Conservation (phyloP, 2,113 vertebrate species). For the Phodopus roborovskii region DNA sequence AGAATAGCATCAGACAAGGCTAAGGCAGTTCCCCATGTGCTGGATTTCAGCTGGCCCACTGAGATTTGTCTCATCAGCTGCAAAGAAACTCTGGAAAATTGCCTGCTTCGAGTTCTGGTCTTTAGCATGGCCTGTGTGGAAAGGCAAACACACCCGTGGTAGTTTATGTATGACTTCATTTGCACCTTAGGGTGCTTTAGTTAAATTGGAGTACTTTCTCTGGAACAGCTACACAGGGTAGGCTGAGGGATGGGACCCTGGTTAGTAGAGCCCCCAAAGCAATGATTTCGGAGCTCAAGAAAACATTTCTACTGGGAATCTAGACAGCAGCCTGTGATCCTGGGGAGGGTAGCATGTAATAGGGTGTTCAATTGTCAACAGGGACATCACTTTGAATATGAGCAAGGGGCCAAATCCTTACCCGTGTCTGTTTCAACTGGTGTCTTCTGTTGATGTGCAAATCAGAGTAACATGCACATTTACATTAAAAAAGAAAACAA, state of each 20-base stretch:
- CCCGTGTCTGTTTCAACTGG: constrained; percentile 2
- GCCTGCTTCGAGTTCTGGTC: constrained; percentile 68
- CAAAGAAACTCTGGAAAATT: constrained; percentile 69
- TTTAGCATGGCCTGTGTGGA: constrained; percentile 59
- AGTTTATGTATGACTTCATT: constrained; percentile 57
- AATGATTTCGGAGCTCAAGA: constrained; percentile 11
- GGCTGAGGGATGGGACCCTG: not conserved
- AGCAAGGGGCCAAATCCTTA: not conserved
- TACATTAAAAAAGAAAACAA: constrained; percentile 27
- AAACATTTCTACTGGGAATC: constrained; percentile 37
- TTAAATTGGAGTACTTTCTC: constrained; percentile 62
- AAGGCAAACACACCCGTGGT: constrained; percentile 68
- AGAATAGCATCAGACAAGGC: constrained; percentile 54
- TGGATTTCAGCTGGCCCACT: constrained; percentile 67
- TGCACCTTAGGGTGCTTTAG: constrained; percentile 35
- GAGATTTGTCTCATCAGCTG: constrained; percentile 65
- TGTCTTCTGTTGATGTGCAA: constrained; percentile 29
- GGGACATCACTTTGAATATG: constrained; percentile 3
- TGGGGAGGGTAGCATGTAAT: not conserved
- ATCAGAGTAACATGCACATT: not conserved
- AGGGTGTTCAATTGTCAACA: not conserved
- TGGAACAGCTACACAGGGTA: constrained; percentile 14
- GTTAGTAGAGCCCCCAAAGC: not conserved
- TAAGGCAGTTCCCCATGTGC: constrained; percentile 54
- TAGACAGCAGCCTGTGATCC: not conserved